Base-by-base conservation (phyloP, 2,888 invertebrate genomes). In the Tenthredo mesomela region DNA sequence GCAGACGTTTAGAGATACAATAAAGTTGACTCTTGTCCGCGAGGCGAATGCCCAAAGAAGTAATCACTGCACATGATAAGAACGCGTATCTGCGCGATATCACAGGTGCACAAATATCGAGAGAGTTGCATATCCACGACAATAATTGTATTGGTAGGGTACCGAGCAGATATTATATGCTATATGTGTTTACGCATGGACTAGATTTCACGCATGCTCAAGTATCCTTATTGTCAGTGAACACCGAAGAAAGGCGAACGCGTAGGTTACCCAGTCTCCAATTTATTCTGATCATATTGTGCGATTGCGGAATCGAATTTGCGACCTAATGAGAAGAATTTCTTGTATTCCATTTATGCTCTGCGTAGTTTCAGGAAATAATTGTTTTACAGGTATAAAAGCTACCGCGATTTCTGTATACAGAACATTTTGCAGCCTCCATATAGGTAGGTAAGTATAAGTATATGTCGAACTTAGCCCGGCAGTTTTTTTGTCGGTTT, bases 91-190 rank as follows among this genome's bases (percentile, higher is more conserved):
- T 37, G n/a, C n/a, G n/a, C n/a, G 61, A 71, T 71, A 78, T 85
- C 58, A 86, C 89, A 89, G 89, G 89, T 89, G 89, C 84, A 85
- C 84, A 85, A 80, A 83, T 85, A 61, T 21, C 70, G 86, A 73
- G 40, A 61, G 61, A 37, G 58, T 12, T 47, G 33, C 54, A 37
- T 37, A 37, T 37, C 1, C 7, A 33, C 7, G 7, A 77, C 54
- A n/a, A n/a, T 21, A 54, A 77, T 77, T 18, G 50, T 29, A 25
- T 2, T 29, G 1, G 29, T 40, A 33, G 33, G 37, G 7, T 37
- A 37, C 37, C 15, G n/a, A 73, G 37, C 18, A 15, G 12, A 67
- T 61, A 12, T 21, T 61, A 12, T 61, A 12, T 61, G 25, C 67
- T 4, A 5, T 25, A 85, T 61, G 71, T 54, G 84, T 85, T 80